phyloP scores from a whole-genome alignment of 2,888 invertebrate genomes.

The Byasa hedistus region DNA sequence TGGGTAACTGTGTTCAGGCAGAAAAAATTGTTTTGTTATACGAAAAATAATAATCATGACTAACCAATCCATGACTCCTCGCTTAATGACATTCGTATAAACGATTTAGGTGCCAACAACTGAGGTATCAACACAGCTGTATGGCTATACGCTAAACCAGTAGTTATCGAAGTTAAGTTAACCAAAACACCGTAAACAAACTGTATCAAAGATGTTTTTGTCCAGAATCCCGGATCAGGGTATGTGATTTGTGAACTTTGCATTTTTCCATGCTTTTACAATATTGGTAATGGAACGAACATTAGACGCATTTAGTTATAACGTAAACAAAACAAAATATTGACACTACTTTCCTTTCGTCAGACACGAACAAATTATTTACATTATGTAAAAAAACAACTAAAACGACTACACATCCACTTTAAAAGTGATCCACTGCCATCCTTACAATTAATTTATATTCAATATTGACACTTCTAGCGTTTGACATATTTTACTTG shows the following conservation, averaged over 20 bases:
- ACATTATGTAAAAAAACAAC: slow-evolving; percentile 2
- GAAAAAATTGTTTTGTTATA: background rate
- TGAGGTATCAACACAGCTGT: slow-evolving; percentile 81
- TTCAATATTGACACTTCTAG: background rate
- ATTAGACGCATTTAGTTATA: background rate
- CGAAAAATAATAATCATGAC: slow-evolving; percentile 30
- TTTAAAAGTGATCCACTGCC: background rate
- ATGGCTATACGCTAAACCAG: slow-evolving; percentile 82
- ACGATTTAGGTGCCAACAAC: slow-evolving; percentile 57
- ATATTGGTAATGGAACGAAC: background rate
- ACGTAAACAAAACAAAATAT: background rate
- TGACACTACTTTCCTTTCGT: background rate
- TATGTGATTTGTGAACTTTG: slow-evolving; percentile 25
- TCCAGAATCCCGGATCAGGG: slow-evolving; percentile 51
- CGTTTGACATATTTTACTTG: background rate
- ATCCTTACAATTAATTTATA: background rate
- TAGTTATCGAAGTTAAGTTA: slow-evolving; percentile 78
- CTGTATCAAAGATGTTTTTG: slow-evolving; percentile 53
- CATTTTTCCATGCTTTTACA: slow-evolving; percentile 12
- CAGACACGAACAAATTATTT: background rate
- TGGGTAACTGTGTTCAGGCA: no score
- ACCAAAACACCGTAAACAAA: slow-evolving; percentile 56
- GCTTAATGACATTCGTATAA: slow-evolving; percentile 57
- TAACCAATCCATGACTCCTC: slow-evolving; percentile 83
- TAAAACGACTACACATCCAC: background rate